A percentile compares a stretch with the other conserved stretches of the same genome.
phyloP scores from a whole-genome alignment of 2,888 invertebrate species.

The Eupithecia subfuscata region DNA sequence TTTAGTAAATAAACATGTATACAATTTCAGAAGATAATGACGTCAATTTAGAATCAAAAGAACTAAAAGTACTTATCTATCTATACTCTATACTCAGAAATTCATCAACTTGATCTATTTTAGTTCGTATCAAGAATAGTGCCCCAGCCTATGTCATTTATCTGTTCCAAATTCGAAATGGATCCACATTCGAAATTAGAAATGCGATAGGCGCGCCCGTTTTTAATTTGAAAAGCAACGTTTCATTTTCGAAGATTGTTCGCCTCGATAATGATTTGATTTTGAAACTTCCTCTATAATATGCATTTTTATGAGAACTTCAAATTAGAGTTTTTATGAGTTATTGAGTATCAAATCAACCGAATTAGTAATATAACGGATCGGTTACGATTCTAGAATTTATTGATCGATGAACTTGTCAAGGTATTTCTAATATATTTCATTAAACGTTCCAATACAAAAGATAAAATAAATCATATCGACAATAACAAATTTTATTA shows the following conservation, averaged over 20 bases:
- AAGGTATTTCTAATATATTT: conserved; percentile 33
- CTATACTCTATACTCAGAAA: conserved; percentile 4
- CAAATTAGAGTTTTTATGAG: conserved; percentile 46
- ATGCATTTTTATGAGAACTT: conserved; percentile 38
- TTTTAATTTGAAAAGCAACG: conserved; percentile 47
- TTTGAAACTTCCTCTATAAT: conserved; percentile 40
- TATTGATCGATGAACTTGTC: conserved; percentile 42
- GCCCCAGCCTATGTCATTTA: conserved; percentile 44
- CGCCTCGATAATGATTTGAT: conserved; percentile 44
- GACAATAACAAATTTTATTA: conserved; percentile 35
- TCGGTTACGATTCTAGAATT: conserved; percentile 35
- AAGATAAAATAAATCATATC: conserved; percentile 35
- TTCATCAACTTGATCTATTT: conserved; percentile 34
- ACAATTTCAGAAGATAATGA: conserved; percentile 36
- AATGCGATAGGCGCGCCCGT: conserved; percentile 47
- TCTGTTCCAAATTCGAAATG: conserved; percentile 44
- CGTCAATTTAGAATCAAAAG: conserved; percentile 39
- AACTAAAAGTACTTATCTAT: conserved; percentile 24
- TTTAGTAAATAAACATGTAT: conserved; percentile 14
- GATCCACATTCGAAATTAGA: conserved; percentile 48
- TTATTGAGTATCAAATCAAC: conserved; percentile 42
- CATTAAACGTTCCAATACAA: conserved; percentile 17
- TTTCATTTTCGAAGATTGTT: conserved; percentile 46
- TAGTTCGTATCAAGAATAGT: conserved; percentile 34
- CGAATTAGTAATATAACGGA: conserved; percentile 42